A percentile compares a stretch with the other conserved stretches of the same genome.
phyloP scores from a whole-genome alignment of 2,888 invertebrate genomes.

The Leptopilina syphax region DNA sequence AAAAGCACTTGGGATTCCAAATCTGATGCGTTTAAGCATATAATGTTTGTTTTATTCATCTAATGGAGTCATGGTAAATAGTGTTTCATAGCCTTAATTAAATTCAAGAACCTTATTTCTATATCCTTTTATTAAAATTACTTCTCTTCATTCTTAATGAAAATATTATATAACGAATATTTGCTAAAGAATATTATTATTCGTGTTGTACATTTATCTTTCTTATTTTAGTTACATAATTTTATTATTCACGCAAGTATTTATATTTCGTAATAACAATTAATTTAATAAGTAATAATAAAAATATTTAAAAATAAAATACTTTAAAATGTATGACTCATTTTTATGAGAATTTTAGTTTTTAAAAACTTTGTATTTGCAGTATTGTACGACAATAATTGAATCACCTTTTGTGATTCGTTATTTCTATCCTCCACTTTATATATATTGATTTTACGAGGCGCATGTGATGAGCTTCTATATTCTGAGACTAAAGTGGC shows the following conservation, averaged over 20 bases:
- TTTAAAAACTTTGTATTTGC: neutral
- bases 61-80: slow-evolving; percentile 4
- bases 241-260: too few species aligned
- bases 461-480: slow-evolving; percentile 57
- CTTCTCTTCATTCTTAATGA: too few species aligned
- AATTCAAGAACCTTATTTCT: neutral
- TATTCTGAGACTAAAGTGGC: slow-evolving; percentile 54
- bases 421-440: slow-evolving; percentile 48
- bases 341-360: too few species aligned
- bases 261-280: too few species aligned
- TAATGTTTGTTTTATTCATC: slow-evolving; percentile 3
- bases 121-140: neutral
- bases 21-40: neutral
- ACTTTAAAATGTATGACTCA: too few species aligned
- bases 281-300: too few species aligned
- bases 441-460: slow-evolving; percentile 58
- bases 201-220: too few species aligned
- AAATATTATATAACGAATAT: too few species aligned
- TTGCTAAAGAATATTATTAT: too few species aligned
- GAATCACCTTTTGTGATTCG: neutral
- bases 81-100: neutral
- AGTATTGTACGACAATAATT: neutral
- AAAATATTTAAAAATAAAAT: too few species aligned
- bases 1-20: slow-evolving; percentile 1
- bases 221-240: too few species aligned